Base-by-base conservation (phyloP, 2,888 invertebrate genomes). In the Eilema caniola region DNA sequence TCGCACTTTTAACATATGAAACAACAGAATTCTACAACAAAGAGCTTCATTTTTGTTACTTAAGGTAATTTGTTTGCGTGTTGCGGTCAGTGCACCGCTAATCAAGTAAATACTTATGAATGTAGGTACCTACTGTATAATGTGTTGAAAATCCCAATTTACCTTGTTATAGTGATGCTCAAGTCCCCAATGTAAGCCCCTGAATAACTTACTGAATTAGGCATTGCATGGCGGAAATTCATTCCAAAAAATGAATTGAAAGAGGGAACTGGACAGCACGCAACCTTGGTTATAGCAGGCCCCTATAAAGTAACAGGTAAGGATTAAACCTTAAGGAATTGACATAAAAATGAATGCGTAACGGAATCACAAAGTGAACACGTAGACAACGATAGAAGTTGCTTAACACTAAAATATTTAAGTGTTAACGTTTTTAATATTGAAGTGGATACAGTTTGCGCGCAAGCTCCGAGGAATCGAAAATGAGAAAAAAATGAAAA, bases 11-110 rank as follows among this genome's bases (percentile, higher is more conserved):
- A 31, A 31, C 61, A 31, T 10, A 33, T 61, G 1, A 31, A 20
- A 20, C 57, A 59, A 24, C 11, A 10, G 57, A 4, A 14, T 59
- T 25, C 3, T 25, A 23, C 57, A 59, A 25, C 57, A 24, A 59
- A 59, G 53, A 53, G n/a, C 53, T 10, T 53, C 53, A 53, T 53
- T 53, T 31, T 61, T 61, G 33, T 31, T 61, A 61, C 31, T n/a
- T 61, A 31, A n/a, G 31, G 61, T 61, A 61, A 61, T 61, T 61
- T 61, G 33, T 11, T 61, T 61, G 61, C 61, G 61, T 61, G 31
- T 16, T 25, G 28, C 61, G 61, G 61, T 61, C 61, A 61, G 3
- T 61, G 61, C 31, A 28, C 61, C n/a, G 61, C n/a, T 8, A 61
- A 20, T 59, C 3, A 59, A 14, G 57, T 7, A 25, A 47, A 20